Conservation (phyloP, 2,888 invertebrate species). For the Pyrochroa serraticornis region DNA sequence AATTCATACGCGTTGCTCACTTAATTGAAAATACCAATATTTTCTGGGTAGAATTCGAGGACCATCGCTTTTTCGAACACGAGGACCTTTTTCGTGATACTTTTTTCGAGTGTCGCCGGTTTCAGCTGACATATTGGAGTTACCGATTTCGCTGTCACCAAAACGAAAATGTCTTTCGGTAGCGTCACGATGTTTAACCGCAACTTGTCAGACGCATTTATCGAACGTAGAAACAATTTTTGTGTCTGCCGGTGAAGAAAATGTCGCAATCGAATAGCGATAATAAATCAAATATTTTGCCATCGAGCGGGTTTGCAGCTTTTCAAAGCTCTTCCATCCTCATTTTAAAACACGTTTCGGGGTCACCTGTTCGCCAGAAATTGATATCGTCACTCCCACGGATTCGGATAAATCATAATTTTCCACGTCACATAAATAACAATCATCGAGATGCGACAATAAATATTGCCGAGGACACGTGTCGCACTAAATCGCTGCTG, state of each 20-base stretch:
- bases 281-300: conserved; percentile 9
- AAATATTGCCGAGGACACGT: too few species aligned
- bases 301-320: not conserved
- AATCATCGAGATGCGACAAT: too few species aligned
- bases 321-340: not conserved
- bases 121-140: too few species aligned
- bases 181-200: not conserved
- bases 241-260: not conserved
- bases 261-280: conserved; percentile 9
- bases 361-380: conserved; percentile 3
- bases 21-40: conserved; percentile 3
- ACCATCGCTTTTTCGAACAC: not conserved
- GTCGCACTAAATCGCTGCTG: too few species aligned
- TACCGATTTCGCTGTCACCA: too few species aligned
- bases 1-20: not conserved
- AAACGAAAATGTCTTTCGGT: too few species aligned
- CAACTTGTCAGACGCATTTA: not conserved
- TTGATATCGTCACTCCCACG: not conserved
- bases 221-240: not conserved
- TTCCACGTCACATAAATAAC: not conserved
- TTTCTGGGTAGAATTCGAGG: conserved; percentile 5
- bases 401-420: not conserved
- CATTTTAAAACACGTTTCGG: conserved; percentile 1
- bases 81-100: too few species aligned
- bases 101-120: too few species aligned